A percentile compares a stretch with the other conserved stretches of the same genome.
Evolutionary conservation across 1,140 invertebrate species (phyloP).

Genomic region (Drosophila bocki): DNA sequence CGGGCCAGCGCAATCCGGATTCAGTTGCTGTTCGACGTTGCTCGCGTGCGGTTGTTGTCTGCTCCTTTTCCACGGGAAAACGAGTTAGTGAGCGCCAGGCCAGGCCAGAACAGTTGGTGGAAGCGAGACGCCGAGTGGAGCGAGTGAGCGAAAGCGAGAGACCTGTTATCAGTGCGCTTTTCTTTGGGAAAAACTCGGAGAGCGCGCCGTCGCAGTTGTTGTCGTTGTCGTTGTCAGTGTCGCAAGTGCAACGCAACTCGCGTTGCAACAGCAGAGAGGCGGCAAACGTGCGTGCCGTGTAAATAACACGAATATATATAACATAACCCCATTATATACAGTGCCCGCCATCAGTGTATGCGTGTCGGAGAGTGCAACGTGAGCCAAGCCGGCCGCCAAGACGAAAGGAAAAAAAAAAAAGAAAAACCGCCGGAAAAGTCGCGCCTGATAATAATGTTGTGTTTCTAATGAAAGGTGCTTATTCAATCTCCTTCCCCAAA

Average conservation of each 20-base stretch:
- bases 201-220: slow-evolving; percentile 63
- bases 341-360: slow-evolving; percentile 41
- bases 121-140: slow-evolving; percentile 31
- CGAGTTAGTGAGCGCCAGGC: slow-evolving; percentile 34
- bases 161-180: slow-evolving; percentile 41
- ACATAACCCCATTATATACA: slow-evolving; percentile 26
- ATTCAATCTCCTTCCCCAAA: slow-evolving; percentile 17
- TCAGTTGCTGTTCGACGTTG: slow-evolving; percentile 83
- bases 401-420: slow-evolving; percentile 25
- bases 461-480: slow-evolving; percentile 71
- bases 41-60: slow-evolving; percentile 80
- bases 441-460: slow-evolving; percentile 73
- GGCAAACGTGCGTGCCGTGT: slow-evolving; percentile 74
- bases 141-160: slow-evolving; percentile 15
- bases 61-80: slow-evolving; percentile 45
- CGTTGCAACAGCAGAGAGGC: slow-evolving; percentile 64
- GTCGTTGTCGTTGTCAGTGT: slow-evolving; percentile 43
- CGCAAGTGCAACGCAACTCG: slow-evolving; percentile 47
- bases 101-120: slow-evolving; percentile 26
- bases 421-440: slow-evolving; percentile 43
- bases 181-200: slow-evolving; percentile 24
- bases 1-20: slow-evolving; percentile 74
- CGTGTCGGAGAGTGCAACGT: slow-evolving; percentile 34
- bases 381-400: slow-evolving; percentile 45
- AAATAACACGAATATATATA: slow-evolving; percentile 56